Evolutionary conservation across 2,797 vertebrate genomes (phyloP).

Genomic region (Alectoris magna): DNA sequence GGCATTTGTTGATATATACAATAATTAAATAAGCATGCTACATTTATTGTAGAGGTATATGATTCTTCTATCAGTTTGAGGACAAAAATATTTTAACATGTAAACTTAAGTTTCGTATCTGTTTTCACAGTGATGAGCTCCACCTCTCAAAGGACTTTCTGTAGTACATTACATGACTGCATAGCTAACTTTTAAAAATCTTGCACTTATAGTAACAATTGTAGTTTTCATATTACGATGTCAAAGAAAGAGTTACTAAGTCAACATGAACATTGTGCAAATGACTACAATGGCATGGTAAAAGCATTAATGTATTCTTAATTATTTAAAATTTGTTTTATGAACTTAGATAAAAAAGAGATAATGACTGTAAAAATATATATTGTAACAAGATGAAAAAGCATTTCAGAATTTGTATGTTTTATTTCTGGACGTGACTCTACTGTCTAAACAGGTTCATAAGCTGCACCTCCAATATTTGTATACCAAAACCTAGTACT

Average conservation of each 20-base stretch:
- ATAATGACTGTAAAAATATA: not conserved
- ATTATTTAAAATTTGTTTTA: not conserved
- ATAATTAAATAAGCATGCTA: not conserved
- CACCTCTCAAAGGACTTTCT: not conserved
- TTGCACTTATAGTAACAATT: not conserved
- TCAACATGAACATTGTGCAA: not conserved
- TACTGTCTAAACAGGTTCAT: not conserved
- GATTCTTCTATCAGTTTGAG: not conserved
- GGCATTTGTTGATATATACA: not conserved
- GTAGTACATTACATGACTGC: not conserved
- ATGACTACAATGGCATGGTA: not conserved
- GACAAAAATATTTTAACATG: not conserved
- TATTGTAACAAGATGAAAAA: not conserved
- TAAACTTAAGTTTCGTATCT: not conserved
- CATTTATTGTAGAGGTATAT: not conserved
- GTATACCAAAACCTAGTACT: not conserved
- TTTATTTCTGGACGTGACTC: not conserved
- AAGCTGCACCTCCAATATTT: not conserved
- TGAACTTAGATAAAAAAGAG: not conserved
- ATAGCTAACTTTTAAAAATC: not conserved
- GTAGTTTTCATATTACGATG: not conserved
- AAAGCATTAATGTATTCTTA: not conserved
- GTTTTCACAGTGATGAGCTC: not conserved
- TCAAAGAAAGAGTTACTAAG: not conserved
- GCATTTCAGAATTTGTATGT: not conserved